A percentile compares a stretch with the other conserved stretches of the same genome.
Conservation (phyloP, 2,888 invertebrate genomes). For the Nomada goodeniana region DNA sequence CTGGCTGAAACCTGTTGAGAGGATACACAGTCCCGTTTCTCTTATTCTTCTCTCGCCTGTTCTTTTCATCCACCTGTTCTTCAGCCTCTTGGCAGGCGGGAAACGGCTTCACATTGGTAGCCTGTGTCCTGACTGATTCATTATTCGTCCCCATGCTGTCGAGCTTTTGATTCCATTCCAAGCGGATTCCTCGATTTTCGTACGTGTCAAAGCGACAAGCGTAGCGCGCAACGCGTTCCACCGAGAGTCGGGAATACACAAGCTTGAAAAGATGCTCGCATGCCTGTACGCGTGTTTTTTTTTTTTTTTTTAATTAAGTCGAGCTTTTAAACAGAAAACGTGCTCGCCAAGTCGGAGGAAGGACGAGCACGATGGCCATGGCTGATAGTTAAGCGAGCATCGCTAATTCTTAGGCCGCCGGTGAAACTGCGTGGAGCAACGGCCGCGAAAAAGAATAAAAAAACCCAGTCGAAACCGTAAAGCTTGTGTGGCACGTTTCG, state of each 20-base stretch:
- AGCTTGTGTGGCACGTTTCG: neutral
- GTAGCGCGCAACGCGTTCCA: constrained; percentile 3
- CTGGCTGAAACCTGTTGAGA: constrained; percentile 46
- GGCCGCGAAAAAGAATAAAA: neutral
- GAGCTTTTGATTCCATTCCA: neutral
- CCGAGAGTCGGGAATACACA: neutral
- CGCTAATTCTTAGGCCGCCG: constrained; percentile 27
- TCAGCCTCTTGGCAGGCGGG: constrained; percentile 6
- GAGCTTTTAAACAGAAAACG: constrained; percentile 18
- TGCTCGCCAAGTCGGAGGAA: constrained; percentile 7
- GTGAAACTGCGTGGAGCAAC: neutral
- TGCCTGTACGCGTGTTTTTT: neutral
- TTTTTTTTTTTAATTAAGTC: constrained; percentile 42
- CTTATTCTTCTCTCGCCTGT: constrained; percentile 12
- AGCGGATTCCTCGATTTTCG: neutral
- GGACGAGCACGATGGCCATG: neutral
- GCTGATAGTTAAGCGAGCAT: constrained; percentile 47
- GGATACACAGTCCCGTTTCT: constrained; percentile 47
- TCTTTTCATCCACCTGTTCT: neutral
- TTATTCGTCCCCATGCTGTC: neutral
- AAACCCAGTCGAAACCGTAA: neutral
- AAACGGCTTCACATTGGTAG: constrained; percentile 7
- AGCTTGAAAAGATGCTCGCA: constrained; percentile 1
- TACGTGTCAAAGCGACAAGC: neutral
- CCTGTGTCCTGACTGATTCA: constrained; percentile 17